Base-by-base conservation (phyloP, 1,140 invertebrate species). In the Eriocheir sinensis region DNA sequence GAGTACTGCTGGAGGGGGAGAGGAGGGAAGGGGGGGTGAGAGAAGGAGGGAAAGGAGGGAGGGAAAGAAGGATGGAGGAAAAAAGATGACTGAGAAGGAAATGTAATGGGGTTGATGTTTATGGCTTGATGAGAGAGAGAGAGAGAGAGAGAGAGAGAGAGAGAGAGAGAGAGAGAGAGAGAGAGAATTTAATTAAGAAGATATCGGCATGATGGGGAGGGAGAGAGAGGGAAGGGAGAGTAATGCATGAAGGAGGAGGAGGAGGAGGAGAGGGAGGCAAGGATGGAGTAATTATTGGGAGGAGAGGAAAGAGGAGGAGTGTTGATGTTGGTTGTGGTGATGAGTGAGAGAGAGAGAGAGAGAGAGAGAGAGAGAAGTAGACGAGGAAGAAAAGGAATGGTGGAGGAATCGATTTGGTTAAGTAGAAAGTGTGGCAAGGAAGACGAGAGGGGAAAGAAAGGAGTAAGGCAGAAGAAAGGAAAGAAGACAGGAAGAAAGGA, bases 291-390 rank as follows among this genome's bases (percentile, higher is more conserved):
- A 8, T 6, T 27, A 38, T 4, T 4, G 86, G 34, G 34, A 86
- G 34, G 83, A 86, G 83, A 86, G 32, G 88, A 89, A n/a, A 89
- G 88, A 89, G 88, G 30, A n/a, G 30, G 41, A 89, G 88, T 17
- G n/a, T n/a, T n/a, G n/a, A n/a, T n/a, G 83, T 15, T 12, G 32
- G 34, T 15, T 15, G 81, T 34, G 38, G 12, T 12, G 3, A 85
- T 1, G 81, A 85, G 38, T 34, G 17, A 85, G n/a, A n/a, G 8
- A 2, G 41, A 44, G 0, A 9, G 4, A 86, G 9, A 9, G 34
- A 34, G 83, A 86, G 83, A 86, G 34, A 34, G 34, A 34, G 34
- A 27, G 83, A 86, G 34, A 83, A 36, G 34, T 15, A 15, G 4
- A 48, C 4, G 44, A 48, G 44, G 44, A 48, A 15, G 44, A 48